Base-by-base conservation (phyloP, 2,888 invertebrate species). In the Drosophila fulvimacula region DNA sequence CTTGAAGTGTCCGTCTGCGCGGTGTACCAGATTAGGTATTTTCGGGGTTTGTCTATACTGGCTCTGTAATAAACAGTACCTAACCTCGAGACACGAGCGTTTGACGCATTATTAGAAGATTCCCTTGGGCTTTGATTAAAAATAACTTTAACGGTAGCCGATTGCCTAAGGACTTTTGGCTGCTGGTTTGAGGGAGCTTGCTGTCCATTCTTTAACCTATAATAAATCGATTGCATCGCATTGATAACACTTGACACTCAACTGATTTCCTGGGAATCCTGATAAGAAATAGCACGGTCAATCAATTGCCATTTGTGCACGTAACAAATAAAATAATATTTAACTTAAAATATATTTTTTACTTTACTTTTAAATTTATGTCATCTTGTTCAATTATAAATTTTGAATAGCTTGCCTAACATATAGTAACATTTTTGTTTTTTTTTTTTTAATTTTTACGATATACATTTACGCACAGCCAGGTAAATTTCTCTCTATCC, bases 321-420 rank as follows among this genome's bases (percentile, higher is more conserved):
- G 36, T 19, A 10, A 19, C 13, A 27, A 39, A 36, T 65, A 17
- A 44, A 30, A 21, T 19, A 13, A 17, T 52, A 61, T 73, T 71
- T n/a, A n/a, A n/a, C n/a, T n/a, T n/a, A n/a, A n/a, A 56, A 72
- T 49, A 30, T 34, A 34, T 44, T 34, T 27, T 44, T 57, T 21
- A 36, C n/a, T 38, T 44, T 15, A 69, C 38, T 72, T 51, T 30
- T 34, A 57, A 71, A 70, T 73, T 70, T 48, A 48, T 39, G 60
- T 60, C 73, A 70, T 70, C n/a, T 15, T 76, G 30, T 19, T 24
- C 27, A n/a, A 30, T 17, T 19, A n/a, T 36, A 56, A 64, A 13
- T 39, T 24, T 39, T 15, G 44, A 32, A 17, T 24, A 44, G 10
- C 36, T 17, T 6, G 1, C 27, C 9, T 51, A n/a, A n/a, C 42